Evolutionary conservation across 2,888 invertebrate species (phyloP).

Genomic region (Allophyes oxyacanthae): DNA sequence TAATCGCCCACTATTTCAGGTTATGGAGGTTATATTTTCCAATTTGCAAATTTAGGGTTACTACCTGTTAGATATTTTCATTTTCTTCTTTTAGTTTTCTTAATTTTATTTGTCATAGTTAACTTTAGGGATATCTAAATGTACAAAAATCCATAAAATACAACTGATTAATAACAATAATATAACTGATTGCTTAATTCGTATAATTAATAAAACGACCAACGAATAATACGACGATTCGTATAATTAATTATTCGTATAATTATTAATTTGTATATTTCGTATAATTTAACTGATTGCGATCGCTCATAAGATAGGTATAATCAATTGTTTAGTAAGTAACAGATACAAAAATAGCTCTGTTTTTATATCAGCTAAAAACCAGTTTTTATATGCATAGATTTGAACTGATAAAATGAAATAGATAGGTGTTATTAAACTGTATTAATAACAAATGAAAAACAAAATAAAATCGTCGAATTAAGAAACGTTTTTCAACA

Average conservation of each 20-base stretch:
- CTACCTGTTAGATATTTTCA: slow-evolving; percentile 6
- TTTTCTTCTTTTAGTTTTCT: not conserved
- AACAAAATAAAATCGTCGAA: slow-evolving; percentile 38
- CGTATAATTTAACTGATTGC: no score
- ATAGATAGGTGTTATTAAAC: slow-evolving; percentile 23
- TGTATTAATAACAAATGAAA: slow-evolving; percentile 17
- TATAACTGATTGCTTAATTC: no score
- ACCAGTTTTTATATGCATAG: not conserved
- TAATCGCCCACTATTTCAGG: slow-evolving; percentile 62
- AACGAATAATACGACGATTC: no score
- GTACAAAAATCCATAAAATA: no score
- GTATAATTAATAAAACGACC: no score
- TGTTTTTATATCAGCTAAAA: not conserved
- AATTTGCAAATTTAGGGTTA: slow-evolving; percentile 48
- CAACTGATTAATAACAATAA: no score
- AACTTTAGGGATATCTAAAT: no score
- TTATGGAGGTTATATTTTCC: slow-evolving; percentile 59
- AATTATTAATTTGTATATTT: no score
- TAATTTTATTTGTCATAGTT: not conserved
- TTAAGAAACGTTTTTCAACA: slow-evolving; percentile 43
- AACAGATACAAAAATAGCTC: not conserved
- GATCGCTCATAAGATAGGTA: not conserved
- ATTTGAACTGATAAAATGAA: slow-evolving; percentile 2
- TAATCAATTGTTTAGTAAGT: slow-evolving; percentile 1
- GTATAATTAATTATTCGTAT: no score